Conservation (phyloP, 2,888 invertebrate species). For the Hirudinaria manillensis region DNA sequence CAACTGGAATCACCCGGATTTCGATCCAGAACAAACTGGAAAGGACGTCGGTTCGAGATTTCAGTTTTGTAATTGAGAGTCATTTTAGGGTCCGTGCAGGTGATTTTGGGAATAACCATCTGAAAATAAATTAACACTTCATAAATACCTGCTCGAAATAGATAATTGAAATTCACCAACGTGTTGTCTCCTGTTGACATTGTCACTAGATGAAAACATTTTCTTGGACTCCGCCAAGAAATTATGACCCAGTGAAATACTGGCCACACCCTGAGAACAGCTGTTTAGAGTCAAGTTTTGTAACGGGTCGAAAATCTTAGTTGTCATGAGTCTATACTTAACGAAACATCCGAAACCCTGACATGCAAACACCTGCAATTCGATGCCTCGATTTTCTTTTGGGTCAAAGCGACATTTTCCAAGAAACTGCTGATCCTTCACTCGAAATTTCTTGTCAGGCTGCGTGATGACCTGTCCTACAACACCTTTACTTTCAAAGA, state of each 20-base stretch:
- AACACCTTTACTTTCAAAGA: conserved; percentile 32
- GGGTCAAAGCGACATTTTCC: conserved; percentile 32
- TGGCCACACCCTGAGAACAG: conserved; percentile 9
- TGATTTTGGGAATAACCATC: conserved; percentile 34
- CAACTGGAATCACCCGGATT: conserved; percentile 23
- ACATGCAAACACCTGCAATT: conserved; percentile 33
- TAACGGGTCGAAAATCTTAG: conserved; percentile 36
- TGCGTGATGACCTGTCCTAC: conserved; percentile 1
- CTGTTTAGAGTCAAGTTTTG: conserved; percentile 10
- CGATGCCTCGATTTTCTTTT: conserved; percentile 34
- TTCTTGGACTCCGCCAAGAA: conserved; percentile 5
- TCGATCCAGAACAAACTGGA: conserved; percentile 34
- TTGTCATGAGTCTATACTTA: conserved; percentile 31
- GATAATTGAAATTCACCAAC: conserved; percentile 1
- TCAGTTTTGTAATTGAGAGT: conserved; percentile 31
- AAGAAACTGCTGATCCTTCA: conserved; percentile 3
- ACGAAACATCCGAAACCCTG: conserved; percentile 31
- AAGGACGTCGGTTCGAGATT: conserved; percentile 28
- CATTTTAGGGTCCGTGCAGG: conserved; percentile 37
- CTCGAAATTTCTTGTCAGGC: conserved; percentile 14
- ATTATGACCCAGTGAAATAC: not conserved
- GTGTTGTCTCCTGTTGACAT: not conserved
- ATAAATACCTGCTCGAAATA: not conserved
- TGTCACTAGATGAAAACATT: conserved; percentile 9
- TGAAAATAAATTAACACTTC: not conserved